Percentiles rank a stretch among this genome's conserved stretches.
Evolutionary conservation across 2,888 invertebrate genomes (phyloP).

Genomic region (Imbricaverruca yamaguchii): DNA sequence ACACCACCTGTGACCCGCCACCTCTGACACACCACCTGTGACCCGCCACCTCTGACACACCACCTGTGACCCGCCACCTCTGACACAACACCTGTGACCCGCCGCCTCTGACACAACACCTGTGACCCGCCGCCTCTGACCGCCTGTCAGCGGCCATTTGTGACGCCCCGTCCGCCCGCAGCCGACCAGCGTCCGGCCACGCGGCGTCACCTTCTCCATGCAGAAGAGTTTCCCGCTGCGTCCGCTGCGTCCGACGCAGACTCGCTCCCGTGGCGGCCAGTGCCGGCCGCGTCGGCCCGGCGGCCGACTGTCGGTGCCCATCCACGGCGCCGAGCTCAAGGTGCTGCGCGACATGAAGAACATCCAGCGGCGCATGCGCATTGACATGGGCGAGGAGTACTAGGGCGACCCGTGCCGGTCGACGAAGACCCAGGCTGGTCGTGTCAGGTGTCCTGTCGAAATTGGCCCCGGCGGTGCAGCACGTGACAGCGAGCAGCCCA

Average conservation of each 20-base stretch:
- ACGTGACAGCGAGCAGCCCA: too few species aligned
- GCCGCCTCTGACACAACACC: too few species aligned
- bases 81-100: too few species aligned
- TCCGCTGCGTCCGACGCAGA: not conserved
- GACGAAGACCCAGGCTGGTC: not conserved
- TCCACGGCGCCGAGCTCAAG: constrained; percentile 9
- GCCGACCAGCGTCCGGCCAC: constrained; percentile 9
- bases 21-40: too few species aligned
- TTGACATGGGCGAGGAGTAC: constrained; percentile 14
- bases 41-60: too few species aligned
- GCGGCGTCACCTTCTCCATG: constrained; percentile 18
- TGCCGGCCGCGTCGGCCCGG: not conserved
- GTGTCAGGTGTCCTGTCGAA: not conserved
- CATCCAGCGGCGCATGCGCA: constrained; percentile 20
- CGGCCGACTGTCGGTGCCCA: not conserved
- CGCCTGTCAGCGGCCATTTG: too few species aligned
- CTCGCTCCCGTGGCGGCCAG: not conserved
- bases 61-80: too few species aligned
- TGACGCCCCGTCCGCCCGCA: not conserved
- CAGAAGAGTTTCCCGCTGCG: constrained; percentile 17
- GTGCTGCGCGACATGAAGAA: constrained; percentile 14
- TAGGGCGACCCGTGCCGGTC: not conserved
- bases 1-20: too few species aligned
- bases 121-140: too few species aligned
- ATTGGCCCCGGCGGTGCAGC: too few species aligned